A percentile compares a stretch with the other conserved stretches of the same genome.
Evolutionary conservation across 2,797 vertebrate genomes (phyloP).

Genomic region (Channallabes apus): DNA sequence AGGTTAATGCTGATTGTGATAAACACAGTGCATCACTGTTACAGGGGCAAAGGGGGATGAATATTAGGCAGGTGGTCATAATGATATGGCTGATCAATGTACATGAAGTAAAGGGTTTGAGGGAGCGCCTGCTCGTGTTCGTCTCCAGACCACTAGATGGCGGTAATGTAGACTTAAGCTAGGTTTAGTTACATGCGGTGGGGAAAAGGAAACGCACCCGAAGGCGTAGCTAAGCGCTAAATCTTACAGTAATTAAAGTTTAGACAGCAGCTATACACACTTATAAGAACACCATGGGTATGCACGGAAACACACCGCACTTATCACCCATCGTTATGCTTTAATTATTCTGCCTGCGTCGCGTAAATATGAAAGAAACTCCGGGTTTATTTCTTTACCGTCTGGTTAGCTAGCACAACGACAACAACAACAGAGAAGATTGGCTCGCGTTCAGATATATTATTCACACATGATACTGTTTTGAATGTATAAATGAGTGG

Average conservation of each 20-base stretch:
- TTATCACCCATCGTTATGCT: background rate
- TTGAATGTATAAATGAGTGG: background rate
- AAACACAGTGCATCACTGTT: too few species aligned
- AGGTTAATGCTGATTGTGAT: too few species aligned
- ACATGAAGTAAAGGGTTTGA: too few species aligned
- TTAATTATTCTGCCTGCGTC: too few species aligned
- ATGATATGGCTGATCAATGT: too few species aligned
- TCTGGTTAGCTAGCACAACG: background rate
- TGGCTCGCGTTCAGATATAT: background rate
- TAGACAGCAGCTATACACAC: background rate
- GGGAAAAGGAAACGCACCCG: background rate
- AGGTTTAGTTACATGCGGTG: background rate
- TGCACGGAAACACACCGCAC: background rate
- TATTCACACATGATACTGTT: background rate
- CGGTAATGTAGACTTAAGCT: background rate
- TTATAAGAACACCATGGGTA: slow-evolving; percentile 1
- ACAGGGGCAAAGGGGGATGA: too few species aligned
- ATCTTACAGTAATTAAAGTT: slow-evolving; percentile 2
- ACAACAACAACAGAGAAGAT: background rate
- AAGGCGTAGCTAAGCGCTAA: background rate
- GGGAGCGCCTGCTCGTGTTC: too few species aligned
- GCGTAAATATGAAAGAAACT: background rate
- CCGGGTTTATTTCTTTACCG: background rate
- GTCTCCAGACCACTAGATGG: background rate
- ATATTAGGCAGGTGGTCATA: too few species aligned